Evolutionary conservation across 2,797 vertebrate species (phyloP), one percentile per base, ranked within the genome.

Genomic region (Rhinichthys osculus): DNA sequence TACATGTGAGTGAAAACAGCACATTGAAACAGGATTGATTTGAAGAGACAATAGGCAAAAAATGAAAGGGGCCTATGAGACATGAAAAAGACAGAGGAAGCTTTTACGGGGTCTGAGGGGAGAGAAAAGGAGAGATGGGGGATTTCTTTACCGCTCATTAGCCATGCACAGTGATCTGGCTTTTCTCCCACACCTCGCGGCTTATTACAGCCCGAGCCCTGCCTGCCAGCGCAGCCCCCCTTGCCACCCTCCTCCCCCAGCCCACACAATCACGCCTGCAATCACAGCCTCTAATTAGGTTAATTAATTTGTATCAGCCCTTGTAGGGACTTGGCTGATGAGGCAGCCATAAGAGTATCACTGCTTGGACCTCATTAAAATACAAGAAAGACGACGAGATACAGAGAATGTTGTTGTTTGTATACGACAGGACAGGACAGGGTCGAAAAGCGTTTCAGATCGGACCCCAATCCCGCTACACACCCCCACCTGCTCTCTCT

Each of bases 291-390:
- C 98, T 99, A 99, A 99, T 99, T 99, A 99, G 98, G 97, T 99
- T 99, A 99, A 99, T 99, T 99, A 99, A 99, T 99, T 98, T 98
- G 98, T 98, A 98, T 98, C 97, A 98, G 97, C 97, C 97, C 98
- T 98, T 97, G 93, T 97, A 98, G 98, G 98, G 97, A 98, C 96
- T 96, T 96, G 96, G 96, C 97, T 98, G 98, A 99, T 97, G 97
- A 98, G 96, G 96, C 97, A 97, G 97, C 96, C 96, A 96, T 97
- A 97, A 97, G 96, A 97, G 96, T 95, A 93, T 92, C 96, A 96
- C 96, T 92, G 95, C 95, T 96, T 94, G 86, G 93, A 91, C 91
- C 87, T 88, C 42, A 88, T 87, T 88, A 90, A 85, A 89, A 86
- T 85, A 85, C 87, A 77, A 84, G 44, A 59, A 81, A 81, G 77